Evolutionary conservation across 2,797 vertebrate species (phyloP), one percentile per base, ranked within the genome.

Genomic region (Meda fulgida): DNA sequence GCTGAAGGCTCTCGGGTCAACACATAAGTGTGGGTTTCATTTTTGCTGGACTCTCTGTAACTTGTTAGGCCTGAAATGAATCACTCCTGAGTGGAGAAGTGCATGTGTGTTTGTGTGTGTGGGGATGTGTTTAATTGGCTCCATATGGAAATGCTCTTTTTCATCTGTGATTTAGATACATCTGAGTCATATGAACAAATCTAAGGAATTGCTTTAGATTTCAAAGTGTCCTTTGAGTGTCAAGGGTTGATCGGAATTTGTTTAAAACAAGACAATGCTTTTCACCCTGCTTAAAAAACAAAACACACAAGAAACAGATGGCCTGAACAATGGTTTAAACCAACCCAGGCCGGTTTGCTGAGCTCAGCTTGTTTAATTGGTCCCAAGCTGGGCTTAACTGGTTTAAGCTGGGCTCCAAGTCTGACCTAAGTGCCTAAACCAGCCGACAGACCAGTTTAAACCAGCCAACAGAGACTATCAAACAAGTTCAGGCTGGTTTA

Each of bases 61-160:
- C 66, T 65, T 71, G 69, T 84, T 81, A 82, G 40, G 72, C 66
- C 26, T 40, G 48, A 76, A 84, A 23, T 65, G 38, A 77, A 48
- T 36, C 48, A 89, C 84, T 40, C 1, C 60, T 43, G 36, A 53
- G 10, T 82, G 51, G 66, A 84, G 73, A 81, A 72, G 66, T 43
- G 70, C 66, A 48, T 77, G 43, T 73, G 19, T 29, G 46, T 48
- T 14, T 55, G 46, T 73, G 21, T 21, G 21, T 43, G 11, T 60
- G 34, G 46, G 65, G 36, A 48, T 48, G 19, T 8, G 26, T 63
- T 81, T 86, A 86, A 89, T 77, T 69, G 84, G 16, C 63, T 81
- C 82, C 86, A 84, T 70, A 53, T 86, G 84, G 29, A 60, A 78
- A 72, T 81, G 31, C 5, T 7, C n/a, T 79, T 81, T 78, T 1